A percentile compares a stretch with the other conserved stretches of the same genome.
These are phyloP conservation scores for Cephus nigrinus DNA, from an alignment of 2,888 invertebrate species.

Conservation along the genomic window DNA sequence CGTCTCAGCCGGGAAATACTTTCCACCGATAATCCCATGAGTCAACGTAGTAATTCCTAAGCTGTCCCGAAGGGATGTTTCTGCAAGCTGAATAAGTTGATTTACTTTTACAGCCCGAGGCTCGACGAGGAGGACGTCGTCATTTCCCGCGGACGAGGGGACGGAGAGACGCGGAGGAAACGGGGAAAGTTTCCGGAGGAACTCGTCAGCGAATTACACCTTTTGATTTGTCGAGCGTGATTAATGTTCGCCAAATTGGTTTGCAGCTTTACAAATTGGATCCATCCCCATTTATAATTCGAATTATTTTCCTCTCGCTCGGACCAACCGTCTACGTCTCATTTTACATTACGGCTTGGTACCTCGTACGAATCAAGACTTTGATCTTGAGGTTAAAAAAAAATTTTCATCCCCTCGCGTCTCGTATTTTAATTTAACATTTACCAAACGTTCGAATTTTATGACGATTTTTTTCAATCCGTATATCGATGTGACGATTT, in stretches of 20 bases:
- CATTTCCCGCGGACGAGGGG: constrained; percentile 22
- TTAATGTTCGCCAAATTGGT: constrained; percentile 37
- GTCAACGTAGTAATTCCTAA: constrained; percentile 3
- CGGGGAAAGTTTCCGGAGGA: constrained; percentile 31
- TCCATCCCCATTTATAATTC: constrained; percentile 28
- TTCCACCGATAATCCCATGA: constrained; percentile 2
- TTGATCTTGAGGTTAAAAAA: background rate
- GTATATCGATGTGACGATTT: no score
- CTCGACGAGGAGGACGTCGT: background rate
- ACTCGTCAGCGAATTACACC: constrained; percentile 37
- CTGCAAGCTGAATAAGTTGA: constrained; percentile 35
- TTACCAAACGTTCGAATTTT: background rate
- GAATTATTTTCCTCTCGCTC: constrained; percentile 14
- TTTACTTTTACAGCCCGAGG: constrained; percentile 39
- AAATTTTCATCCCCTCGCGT: no score
- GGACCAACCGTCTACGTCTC: background rate
- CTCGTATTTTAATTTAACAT: no score
- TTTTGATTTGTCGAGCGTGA: constrained; percentile 43
- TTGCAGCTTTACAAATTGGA: constrained; percentile 32
- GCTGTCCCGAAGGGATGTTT: constrained; percentile 5
- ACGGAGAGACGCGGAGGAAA: constrained; percentile 18
- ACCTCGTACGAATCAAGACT: background rate
- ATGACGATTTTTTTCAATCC: no score
- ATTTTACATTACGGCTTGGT: background rate
- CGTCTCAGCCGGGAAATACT: background rate